Percentiles rank a stretch among this genome's conserved stretches.
Conservation (phyloP, 2,797 vertebrate genomes). For the Momotus momota region DNA sequence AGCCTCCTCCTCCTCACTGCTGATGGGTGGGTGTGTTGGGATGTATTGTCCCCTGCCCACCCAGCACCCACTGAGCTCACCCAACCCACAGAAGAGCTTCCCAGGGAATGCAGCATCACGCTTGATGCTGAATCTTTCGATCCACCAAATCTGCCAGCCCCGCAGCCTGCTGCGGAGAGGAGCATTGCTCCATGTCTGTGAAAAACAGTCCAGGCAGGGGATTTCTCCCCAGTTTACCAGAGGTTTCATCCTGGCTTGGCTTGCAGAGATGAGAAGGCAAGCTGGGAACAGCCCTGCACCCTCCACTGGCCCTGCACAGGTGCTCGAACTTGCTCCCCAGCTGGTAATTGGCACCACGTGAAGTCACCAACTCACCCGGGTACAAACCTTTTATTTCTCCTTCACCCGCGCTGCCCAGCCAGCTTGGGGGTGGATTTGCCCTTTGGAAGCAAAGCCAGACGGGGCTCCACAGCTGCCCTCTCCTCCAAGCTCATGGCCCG, state of each 20-base stretch:
- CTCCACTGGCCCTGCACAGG: accelerated
- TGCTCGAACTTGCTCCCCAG: background rate
- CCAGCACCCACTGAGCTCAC: background rate
- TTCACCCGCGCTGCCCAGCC: background rate
- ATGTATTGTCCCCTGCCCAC: background rate
- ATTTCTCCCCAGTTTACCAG: accelerated
- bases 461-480: accelerated
- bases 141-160: accelerated
- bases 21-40: accelerated
- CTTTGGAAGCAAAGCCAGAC: background rate
- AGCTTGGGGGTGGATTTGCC: background rate
- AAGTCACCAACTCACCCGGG: background rate
- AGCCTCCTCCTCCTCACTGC: background rate
- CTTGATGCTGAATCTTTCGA: accelerated
- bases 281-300: background rate
- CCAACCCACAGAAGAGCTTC: background rate
- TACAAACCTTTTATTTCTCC: constrained; percentile 64
- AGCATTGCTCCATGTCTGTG: accelerated
- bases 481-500: accelerated
- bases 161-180: background rate
- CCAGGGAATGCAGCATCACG: accelerated
- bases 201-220: background rate
- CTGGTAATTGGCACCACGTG: accelerated
- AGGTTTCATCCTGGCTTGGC: background rate
- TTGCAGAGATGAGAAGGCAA: accelerated